Evolutionary conservation across 2,888 invertebrate species (phyloP), one percentile per base, ranked within the genome.

Genomic region (Lasioglossum malachurum): DNA sequence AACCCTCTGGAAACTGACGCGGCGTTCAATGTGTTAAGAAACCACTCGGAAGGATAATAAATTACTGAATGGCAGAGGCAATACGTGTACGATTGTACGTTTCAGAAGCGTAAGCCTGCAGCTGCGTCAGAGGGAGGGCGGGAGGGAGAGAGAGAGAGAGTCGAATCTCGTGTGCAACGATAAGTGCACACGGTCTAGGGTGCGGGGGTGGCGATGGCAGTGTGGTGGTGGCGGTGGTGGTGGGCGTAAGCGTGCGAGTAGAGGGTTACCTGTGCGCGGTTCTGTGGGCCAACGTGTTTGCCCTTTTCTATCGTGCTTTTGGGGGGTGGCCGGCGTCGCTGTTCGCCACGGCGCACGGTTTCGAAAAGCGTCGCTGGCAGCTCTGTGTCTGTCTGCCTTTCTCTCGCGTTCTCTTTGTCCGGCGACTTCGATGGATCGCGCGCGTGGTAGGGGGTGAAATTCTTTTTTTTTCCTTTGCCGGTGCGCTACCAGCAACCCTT

Each of bases 291-390:
- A 87, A 79, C 87, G 80, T 87, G 86, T 89, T 85, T 88, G 82
- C 84, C 80, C 88, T 89, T 91, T 90, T 86, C 87, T 76, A 82
- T 88, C 84, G 75, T 79, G 79, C 86, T 89, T 89, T 87, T 69
- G 80, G 83, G 84, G 84, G 69, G 10, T 78, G 74, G 67, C 64
- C 60, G 64, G 57, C 77, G 77, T 64, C 64, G 77, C 64, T 46
- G 77, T 53, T 80, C 83, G 80, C 75, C 82, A 67, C 81, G 78
- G 69, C 69, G 78, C 88, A 82, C 84, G 64, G 78, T 88, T 88
- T 83, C 88, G 82, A 84, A 89, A 89, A 87, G 86, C 88, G 78
- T 84, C 78, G 74, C 75, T 71, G 67, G 77, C 71, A 71, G 80
- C 80, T 46, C 72, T 78, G 16, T 78, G 67, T 77, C 76, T 73